phyloP scores from a whole-genome alignment of 1,140 invertebrate species.

The Oryzaephilus surinamensis region DNA sequence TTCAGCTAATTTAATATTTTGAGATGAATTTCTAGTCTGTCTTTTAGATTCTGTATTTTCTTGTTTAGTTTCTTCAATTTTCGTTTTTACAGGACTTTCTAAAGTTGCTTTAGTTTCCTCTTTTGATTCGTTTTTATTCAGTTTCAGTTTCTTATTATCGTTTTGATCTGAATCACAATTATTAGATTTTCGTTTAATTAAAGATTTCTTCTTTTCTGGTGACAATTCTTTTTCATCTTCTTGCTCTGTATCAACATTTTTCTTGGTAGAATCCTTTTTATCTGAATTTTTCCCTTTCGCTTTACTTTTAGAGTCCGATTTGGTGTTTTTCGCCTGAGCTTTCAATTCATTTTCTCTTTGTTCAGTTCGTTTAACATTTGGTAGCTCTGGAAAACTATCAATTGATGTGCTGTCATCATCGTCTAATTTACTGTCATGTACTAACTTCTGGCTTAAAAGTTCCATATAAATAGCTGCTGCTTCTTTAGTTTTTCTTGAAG shows the following conservation, averaged over 20 bases:
- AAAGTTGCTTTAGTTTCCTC: slow-evolving; percentile 2
- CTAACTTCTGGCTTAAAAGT: slow-evolving; percentile 56
- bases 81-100: background rate
- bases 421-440: slow-evolving; percentile 42
- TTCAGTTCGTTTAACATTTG: slow-evolving; percentile 48
- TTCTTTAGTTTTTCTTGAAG: slow-evolving; percentile 63
- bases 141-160: slow-evolving; percentile 4
- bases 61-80: slow-evolving; percentile 3
- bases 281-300: slow-evolving; percentile 12
- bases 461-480: slow-evolving; percentile 66
- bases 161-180: too few species aligned
- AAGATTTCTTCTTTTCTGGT: slow-evolving; percentile 3
- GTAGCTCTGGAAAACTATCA: slow-evolving; percentile 56
- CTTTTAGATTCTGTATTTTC: slow-evolving; percentile 9
- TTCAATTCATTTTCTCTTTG: slow-evolving; percentile 51
- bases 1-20: slow-evolving; percentile 10
- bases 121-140: slow-evolving; percentile 5
- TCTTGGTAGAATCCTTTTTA: slow-evolving; percentile 24
- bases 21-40: slow-evolving; percentile 15
- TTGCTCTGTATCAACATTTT: background rate
- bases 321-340: slow-evolving; percentile 33
- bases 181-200: too few species aligned
- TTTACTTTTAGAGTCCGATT: slow-evolving; percentile 22
- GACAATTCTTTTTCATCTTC: slow-evolving; percentile 5
- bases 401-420: slow-evolving; percentile 53